Conservation (phyloP, 1,140 invertebrate species). For the Aphidius gifuensis region DNA sequence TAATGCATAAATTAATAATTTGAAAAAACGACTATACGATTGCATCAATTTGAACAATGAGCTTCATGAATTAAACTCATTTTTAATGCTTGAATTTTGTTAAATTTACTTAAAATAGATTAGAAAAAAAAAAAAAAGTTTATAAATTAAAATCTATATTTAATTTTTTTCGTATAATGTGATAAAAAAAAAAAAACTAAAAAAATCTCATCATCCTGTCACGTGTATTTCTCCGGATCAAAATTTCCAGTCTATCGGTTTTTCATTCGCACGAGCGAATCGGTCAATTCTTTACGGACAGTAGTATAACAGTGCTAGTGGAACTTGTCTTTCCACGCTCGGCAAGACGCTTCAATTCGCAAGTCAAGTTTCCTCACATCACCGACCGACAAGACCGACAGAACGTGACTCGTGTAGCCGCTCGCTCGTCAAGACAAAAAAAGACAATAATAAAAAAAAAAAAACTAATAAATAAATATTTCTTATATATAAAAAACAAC, state of each 20-base stretch:
- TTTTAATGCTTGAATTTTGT: too few relatives aligned
- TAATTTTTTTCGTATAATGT: too few relatives aligned
- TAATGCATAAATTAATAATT: slow-evolving; percentile 8
- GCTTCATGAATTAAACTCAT: too few relatives aligned
- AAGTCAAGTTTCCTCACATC: slow-evolving; percentile 22
- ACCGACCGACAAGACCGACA: background rate
- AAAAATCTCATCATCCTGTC: slow-evolving; percentile 32
- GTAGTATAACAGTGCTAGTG: slow-evolving; percentile 2
- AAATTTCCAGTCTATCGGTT: background rate
- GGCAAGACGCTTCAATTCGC: slow-evolving; percentile 18
- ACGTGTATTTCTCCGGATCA: slow-evolving; percentile 4
- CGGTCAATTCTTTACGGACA: slow-evolving; percentile 12
- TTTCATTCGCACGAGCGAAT: slow-evolving; percentile 13
- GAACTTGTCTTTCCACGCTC: background rate
- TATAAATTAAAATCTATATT: too few relatives aligned
- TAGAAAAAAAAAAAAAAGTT: too few relatives aligned
- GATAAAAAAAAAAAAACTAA: background rate
- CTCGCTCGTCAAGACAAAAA: background rate
- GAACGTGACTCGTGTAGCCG: slow-evolving; percentile 20
- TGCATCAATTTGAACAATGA: background rate
- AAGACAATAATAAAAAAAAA: slow-evolving; percentile 6
- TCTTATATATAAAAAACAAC: background rate
- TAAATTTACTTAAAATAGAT: too few relatives aligned
- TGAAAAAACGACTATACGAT: background rate
- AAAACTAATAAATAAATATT: slow-evolving; percentile 3